Evolutionary conservation across 1,140 invertebrate species (phyloP), one percentile per base, ranked within the genome.

Genomic region (Drosophila serrata): DNA sequence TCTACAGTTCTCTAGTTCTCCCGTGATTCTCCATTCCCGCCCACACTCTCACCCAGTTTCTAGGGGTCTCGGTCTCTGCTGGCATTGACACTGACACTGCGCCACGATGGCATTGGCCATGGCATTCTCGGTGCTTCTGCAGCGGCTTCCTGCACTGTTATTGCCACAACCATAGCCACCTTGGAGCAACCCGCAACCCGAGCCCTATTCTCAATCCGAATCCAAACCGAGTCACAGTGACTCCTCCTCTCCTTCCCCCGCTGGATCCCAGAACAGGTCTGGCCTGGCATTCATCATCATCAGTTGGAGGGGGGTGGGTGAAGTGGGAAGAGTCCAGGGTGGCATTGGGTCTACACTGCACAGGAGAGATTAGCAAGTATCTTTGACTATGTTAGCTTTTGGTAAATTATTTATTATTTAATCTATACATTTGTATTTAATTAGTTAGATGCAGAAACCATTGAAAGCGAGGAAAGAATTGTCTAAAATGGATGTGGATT

Each of bases 71-170:
- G 45, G 35, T 24, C 37, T 60, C 65, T 61, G 69, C 82, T 86
- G 82, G 82, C 82, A 81, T 86, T 86, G 82, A 81, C 82, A 81
- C 78, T 81, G 79, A 48, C 62, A 60, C 74, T 81, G 60, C 62
- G 55, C 67, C 59, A 35, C 55, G 64, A 59, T 81, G 78, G 79
- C 79, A 59, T 67, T 81, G 65, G 79, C 79, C 61, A 48, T 78
- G 73, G 67, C 74, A 81, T 74, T 85, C 78, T 58, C 53, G 51
- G 65, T 69, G 77, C 73, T 61, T 64, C 80, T 69, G 68, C 63
- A 62, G 53, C 59, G 76, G 43, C 40, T 72, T 67, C 73, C 61
- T 53, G 60, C 55, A 43, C 31, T 53, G 49, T 31, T 17, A 49
- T 29, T 49, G 62, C 68, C 58, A 27, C 24, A 45, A 58, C 69